phyloP scores from a whole-genome alignment of 2,797 vertebrate species.

The Corythornis leucogaster region DNA sequence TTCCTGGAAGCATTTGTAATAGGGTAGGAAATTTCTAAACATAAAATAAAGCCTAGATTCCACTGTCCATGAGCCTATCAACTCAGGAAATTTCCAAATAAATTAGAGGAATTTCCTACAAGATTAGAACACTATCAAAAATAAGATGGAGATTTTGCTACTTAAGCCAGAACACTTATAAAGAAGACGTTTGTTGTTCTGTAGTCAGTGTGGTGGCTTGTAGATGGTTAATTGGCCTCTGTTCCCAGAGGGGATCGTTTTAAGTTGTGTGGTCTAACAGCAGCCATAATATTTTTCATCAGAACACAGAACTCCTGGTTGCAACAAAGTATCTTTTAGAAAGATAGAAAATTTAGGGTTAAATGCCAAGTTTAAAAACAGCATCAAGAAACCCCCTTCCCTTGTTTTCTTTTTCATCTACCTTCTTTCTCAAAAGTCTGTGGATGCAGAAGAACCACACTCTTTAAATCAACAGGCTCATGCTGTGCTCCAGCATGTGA shows the following conservation, averaged over 20 bases:
- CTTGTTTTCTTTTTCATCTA: neutral
- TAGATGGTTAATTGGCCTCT: neutral
- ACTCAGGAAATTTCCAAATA: neutral
- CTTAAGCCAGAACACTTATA: neutral
- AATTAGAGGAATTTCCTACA: neutral
- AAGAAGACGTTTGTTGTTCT: neutral
- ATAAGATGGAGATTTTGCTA: neutral
- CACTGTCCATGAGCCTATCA: neutral
- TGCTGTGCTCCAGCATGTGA: fast-evolving
- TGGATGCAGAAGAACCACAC: neutral
- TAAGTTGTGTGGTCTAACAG: neutral
- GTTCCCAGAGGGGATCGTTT: neutral
- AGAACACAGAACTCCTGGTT: neutral
- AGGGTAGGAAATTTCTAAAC: neutral
- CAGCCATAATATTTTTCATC: neutral
- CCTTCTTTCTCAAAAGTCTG: neutral
- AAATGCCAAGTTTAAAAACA: neutral
- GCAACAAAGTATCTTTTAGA: neutral
- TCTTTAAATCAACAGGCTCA: neutral
- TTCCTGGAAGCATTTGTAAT: neutral
- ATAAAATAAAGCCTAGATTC: neutral
- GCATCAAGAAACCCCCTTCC: neutral
- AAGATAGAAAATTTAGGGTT: neutral
- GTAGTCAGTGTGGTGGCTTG: neutral
- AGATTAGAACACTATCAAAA: neutral